These are phyloP conservation scores for Neopelma chrysocephalum DNA, from an alignment of 2,797 vertebrate genomes.

Conservation along the genomic window DNA sequence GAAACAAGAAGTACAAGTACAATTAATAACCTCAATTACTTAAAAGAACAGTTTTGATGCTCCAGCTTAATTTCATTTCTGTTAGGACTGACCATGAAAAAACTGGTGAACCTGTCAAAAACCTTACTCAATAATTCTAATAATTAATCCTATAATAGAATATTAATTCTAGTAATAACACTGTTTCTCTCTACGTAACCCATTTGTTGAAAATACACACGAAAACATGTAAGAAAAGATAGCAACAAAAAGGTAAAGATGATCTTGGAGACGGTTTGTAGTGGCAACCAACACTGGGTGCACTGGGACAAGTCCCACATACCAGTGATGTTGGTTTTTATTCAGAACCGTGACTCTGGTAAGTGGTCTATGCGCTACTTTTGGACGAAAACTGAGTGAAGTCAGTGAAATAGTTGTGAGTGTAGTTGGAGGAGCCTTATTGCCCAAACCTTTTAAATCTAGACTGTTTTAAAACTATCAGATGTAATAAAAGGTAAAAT, in stretches of 20 bases:
- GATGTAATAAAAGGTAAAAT: not conserved
- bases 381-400: not conserved
- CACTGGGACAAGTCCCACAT: rapidly evolving
- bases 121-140: not conserved
- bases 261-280: not conserved
- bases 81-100: not conserved
- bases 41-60: not conserved
- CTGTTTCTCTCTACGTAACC: not conserved
- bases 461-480: not conserved
- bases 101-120: not conserved
- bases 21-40: not conserved
- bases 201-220: not conserved
- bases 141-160: not conserved
- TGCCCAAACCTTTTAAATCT: not conserved
- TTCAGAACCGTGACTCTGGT: not conserved
- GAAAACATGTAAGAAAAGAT: not conserved
- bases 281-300: rapidly evolving
- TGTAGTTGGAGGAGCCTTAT: not conserved
- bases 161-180: not conserved
- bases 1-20: not conserved
- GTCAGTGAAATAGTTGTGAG: not conserved
- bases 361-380: rapidly evolving
- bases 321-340: rapidly evolving
- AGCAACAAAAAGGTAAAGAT: not conserved
- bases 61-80: not conserved